A percentile compares a stretch with the other conserved stretches of the same genome.
Evolutionary conservation across 2,797 vertebrate species (phyloP).

Genomic region (Ceryle rudis): DNA sequence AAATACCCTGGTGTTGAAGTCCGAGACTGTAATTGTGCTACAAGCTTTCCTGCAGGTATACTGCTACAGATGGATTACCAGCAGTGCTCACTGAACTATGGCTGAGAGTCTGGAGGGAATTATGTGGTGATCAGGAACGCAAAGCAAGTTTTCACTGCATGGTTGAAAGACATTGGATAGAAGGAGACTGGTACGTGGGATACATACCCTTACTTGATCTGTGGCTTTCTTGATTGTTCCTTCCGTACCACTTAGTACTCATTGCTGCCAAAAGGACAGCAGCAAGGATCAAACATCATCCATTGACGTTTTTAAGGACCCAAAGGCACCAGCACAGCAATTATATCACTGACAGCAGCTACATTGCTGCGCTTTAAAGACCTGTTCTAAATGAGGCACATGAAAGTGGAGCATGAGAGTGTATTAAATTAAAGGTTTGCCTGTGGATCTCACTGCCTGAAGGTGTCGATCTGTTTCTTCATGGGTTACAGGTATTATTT

Average conservation of each 20-base stretch:
- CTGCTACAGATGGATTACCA: neutral
- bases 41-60: neutral
- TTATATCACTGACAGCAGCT: constrained; percentile 38
- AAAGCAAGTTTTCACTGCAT: neutral
- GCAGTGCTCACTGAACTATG: neutral
- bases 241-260: neutral
- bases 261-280: neutral
- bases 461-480: constrained; percentile 39
- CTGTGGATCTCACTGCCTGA: constrained; percentile 44
- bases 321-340: constrained; percentile 16
- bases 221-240: neutral
- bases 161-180: neutral
- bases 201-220: neutral
- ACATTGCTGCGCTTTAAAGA: constrained; percentile 35
- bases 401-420: constrained; percentile 38
- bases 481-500: constrained; percentile 47
- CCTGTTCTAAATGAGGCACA: constrained; percentile 40
- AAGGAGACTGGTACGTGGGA: neutral
- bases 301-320: neutral
- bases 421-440: constrained; percentile 46
- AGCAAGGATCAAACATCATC: neutral
- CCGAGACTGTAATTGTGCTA: neutral
- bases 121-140: neutral
- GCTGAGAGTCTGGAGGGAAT: neutral
- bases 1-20: neutral